A percentile compares a stretch with the other conserved stretches of the same genome.
Conservation (phyloP, 1,140 invertebrate genomes). For the Cotesia vestalis region DNA sequence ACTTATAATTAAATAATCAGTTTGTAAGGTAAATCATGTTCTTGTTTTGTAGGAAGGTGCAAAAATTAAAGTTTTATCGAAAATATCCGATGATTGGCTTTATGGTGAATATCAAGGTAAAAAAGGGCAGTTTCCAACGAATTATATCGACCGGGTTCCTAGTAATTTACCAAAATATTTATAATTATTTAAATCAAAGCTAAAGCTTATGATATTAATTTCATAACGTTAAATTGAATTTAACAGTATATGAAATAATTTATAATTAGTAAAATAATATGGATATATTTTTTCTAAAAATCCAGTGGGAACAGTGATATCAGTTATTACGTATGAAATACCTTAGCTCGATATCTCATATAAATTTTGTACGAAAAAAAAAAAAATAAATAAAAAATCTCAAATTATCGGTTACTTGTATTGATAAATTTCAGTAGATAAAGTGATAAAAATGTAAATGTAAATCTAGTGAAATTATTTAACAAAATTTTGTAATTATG, state of each 20-base stretch:
- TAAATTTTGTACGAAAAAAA: neutral
- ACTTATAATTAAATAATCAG: conserved; percentile 51
- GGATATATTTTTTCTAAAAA: conserved; percentile 25
- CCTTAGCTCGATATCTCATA: conserved; percentile 12
- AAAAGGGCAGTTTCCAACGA: conserved; percentile 82
- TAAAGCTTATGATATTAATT: neutral
- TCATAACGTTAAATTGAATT: too few species aligned
- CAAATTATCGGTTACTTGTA: too few species aligned
- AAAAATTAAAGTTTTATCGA: conserved; percentile 74
- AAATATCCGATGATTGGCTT: conserved; percentile 83
- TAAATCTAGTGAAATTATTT: too few species aligned
- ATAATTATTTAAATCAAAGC: conserved; percentile 35
- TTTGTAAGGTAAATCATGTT: conserved; percentile 54
- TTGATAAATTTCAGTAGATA: too few species aligned
- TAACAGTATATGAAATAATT: conserved; percentile 25
- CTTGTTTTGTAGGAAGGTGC: conserved; percentile 71
- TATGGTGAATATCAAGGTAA: conserved; percentile 75
- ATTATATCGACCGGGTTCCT: conserved; percentile 77
- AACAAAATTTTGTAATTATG: too few species aligned
- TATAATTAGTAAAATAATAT: conserved; percentile 8
- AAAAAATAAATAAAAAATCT: too few species aligned
- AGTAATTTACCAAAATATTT: conserved; percentile 48
- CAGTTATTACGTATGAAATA: neutral
- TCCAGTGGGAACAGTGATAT: conserved; percentile 6
- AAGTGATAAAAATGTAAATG: too few species aligned